These are phyloP conservation scores for Glyphotaelius pellucidus DNA, from an alignment of 2,888 invertebrate genomes.

Conservation along the genomic window DNA sequence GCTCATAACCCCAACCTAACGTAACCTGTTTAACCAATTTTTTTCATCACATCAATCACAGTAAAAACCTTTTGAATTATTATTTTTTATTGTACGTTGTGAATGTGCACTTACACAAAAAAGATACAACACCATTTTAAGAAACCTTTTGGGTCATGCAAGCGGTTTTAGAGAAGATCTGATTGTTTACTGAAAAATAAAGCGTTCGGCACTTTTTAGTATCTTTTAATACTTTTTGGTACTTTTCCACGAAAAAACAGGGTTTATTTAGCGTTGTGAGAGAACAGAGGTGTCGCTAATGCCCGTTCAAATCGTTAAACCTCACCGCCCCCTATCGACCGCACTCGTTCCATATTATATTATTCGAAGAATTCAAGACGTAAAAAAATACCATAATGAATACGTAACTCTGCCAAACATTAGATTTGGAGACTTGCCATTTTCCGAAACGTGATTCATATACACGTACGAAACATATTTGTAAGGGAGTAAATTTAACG, in stretches of 20 bases:
- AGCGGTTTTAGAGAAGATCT: neutral
- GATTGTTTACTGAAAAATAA: neutral
- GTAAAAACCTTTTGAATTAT: too few species aligned
- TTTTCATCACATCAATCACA: too few species aligned
- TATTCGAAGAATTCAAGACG: neutral
- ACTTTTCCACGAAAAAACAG: neutral
- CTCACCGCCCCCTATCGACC: neutral
- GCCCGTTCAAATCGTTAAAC: neutral
- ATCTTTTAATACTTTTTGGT: neutral
- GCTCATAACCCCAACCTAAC: too few species aligned
- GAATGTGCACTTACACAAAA: neutral
- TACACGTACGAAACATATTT: conserved; percentile 27
- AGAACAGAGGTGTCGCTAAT: neutral
- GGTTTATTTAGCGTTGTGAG: neutral
- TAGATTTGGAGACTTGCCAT: conserved; percentile 45
- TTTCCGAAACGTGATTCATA: conserved; percentile 37
- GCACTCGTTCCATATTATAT: neutral
- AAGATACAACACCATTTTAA: neutral
- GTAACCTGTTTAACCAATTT: too few species aligned
- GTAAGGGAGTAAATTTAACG: conserved; percentile 20
- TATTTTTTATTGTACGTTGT: neutral
- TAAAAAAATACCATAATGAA: conserved; percentile 41
- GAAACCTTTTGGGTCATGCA: neutral
- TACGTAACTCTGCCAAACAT: conserved; percentile 43
- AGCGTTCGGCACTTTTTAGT: neutral